phyloP scores from a whole-genome alignment of 2,797 vertebrate genomes.

The Fistularia tabacaria region DNA sequence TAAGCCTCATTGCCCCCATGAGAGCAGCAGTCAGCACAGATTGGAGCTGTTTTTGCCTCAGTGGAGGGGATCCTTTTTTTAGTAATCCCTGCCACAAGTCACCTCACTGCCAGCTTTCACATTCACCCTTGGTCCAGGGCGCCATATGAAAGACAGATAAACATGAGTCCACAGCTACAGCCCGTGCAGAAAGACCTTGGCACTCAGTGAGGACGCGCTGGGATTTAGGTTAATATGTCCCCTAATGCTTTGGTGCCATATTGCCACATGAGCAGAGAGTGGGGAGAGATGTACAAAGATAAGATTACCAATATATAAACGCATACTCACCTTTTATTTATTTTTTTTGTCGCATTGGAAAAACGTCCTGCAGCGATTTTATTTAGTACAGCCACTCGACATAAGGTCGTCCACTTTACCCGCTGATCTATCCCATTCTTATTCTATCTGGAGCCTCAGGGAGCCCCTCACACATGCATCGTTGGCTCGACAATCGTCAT shows the following conservation, averaged over 20 bases:
- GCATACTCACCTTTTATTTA: background rate
- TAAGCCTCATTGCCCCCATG: constrained; percentile 7
- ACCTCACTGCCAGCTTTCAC: constrained; percentile 24
- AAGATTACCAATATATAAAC: constrained; percentile 8
- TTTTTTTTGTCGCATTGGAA: constrained; percentile 5
- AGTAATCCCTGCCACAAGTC: constrained; percentile 35
- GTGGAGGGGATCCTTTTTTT: constrained; percentile 21
- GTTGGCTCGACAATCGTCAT: too few species aligned
- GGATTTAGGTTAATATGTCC: constrained; percentile 62
- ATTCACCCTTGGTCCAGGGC: constrained; percentile 21
- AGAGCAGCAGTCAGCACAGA: constrained; percentile 21
- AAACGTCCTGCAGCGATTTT: constrained; percentile 8
- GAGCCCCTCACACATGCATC: constrained; percentile 16
- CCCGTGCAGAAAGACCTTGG: constrained; percentile 47
- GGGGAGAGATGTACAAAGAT: background rate
- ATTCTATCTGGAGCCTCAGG: constrained; percentile 34
- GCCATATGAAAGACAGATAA: constrained; percentile 29
- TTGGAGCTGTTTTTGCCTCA: too few species aligned
- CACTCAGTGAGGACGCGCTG: constrained; percentile 26
- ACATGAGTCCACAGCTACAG: constrained; percentile 27
- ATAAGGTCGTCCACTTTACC: constrained; percentile 36
- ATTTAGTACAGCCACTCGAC: constrained; percentile 6
- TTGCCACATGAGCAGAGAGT: constrained; percentile 17
- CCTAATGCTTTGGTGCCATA: constrained; percentile 35
- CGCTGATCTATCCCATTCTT: constrained; percentile 23